A percentile compares a stretch with the other conserved stretches of the same genome.
phyloP scores from a whole-genome alignment of 92 coral and sea anemone genomes.

The Porites rus region DNA sequence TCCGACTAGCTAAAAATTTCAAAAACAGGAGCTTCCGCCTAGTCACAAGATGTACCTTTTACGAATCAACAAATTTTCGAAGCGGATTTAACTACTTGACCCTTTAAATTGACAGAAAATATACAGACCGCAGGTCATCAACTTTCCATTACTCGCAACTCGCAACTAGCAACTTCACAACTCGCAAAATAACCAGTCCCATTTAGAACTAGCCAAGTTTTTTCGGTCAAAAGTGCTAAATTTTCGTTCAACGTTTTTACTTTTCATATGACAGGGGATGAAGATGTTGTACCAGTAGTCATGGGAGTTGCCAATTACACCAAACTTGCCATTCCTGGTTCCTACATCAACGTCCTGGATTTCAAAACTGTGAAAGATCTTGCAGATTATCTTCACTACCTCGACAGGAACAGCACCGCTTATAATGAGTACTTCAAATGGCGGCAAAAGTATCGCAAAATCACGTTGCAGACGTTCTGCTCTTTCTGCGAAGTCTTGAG shows the following conservation, averaged over 20 bases:
- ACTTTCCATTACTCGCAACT: too few species aligned
- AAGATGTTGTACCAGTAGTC: slow-evolving; percentile 48
- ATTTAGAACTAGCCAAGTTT: too few species aligned
- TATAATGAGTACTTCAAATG: slow-evolving; percentile 68
- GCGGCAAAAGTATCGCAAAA: slow-evolving; percentile 23
- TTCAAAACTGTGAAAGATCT: slow-evolving; percentile 57
- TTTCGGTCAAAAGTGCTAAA: too few species aligned
- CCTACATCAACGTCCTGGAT: slow-evolving; percentile 67
- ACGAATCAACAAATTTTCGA: too few species aligned
- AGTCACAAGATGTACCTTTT: too few species aligned
- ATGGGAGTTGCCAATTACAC: slow-evolving; percentile 54
- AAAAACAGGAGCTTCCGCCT: too few species aligned
- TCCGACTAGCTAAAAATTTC: too few species aligned
- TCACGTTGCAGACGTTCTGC: not conserved
- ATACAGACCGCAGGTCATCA: too few species aligned
- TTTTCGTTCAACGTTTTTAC: not conserved
- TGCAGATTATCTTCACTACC: slow-evolving; percentile 57
- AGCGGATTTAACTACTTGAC: too few species aligned
- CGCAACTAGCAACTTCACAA: too few species aligned
- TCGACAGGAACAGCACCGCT: slow-evolving; percentile 68
- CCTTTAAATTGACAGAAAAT: too few species aligned
- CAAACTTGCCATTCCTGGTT: slow-evolving; percentile 64
- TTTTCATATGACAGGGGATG: not conserved
- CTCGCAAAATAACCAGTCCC: too few species aligned
- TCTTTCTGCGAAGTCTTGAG: slow-evolving; percentile 13